Evolutionary conservation across 2,797 vertebrate species (phyloP).

Genomic region (Pantherophis vulpinus): DNA sequence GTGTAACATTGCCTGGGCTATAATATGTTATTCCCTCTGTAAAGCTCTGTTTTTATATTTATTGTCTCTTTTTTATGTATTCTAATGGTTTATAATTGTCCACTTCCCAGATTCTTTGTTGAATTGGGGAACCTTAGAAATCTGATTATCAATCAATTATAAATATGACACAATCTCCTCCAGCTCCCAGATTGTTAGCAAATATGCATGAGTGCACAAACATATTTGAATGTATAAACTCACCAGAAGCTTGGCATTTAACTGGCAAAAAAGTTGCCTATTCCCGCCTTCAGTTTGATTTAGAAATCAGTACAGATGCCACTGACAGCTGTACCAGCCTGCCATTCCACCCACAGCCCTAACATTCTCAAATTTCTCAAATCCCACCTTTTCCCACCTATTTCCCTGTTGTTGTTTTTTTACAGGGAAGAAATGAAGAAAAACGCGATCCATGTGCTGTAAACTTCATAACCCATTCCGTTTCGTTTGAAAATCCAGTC

Average conservation of each 20-base stretch:
- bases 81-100: neutral
- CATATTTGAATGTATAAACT: neutral
- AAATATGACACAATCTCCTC: neutral
- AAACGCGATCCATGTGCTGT: neutral
- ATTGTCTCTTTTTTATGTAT: neutral
- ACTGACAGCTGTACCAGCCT: neutral
- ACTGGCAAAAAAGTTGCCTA: neutral
- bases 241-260: neutral
- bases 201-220: neutral
- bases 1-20: neutral
- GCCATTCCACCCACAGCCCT: neutral
- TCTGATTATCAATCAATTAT: neutral
- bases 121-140: neutral
- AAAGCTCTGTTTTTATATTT: neutral
- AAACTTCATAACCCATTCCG: neutral
- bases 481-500: neutral
- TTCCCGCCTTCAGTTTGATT: neutral
- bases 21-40: neutral
- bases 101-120: neutral
- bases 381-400: neutral
- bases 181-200: neutral
- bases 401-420: neutral
- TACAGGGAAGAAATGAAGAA: neutral
- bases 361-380: neutral
- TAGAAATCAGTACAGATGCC: neutral